A percentile compares a stretch with the other conserved stretches of the same genome.
phyloP scores from a whole-genome alignment of 2,888 invertebrate genomes.

The Mylabris sibirica region DNA sequence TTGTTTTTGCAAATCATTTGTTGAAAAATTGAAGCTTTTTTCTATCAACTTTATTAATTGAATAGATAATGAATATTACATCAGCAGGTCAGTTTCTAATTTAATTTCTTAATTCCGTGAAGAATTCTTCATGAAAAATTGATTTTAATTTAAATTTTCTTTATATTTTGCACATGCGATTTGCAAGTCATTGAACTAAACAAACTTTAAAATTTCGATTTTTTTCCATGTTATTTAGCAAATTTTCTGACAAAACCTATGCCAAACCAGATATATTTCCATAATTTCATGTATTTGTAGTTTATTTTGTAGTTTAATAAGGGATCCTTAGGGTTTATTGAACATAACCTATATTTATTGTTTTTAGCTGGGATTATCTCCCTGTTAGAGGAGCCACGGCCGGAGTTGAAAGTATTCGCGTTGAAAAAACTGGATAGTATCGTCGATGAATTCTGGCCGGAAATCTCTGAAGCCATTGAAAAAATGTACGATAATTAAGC shows the following conservation, averaged over 20 bases:
- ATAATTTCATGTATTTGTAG: not conserved
- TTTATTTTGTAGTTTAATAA: not conserved
- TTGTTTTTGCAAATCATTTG: slow-evolving; percentile 4
- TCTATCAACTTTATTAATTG: slow-evolving; percentile 32
- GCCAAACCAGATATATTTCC: not conserved
- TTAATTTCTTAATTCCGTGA: slow-evolving; percentile 17
- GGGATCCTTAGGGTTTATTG: not conserved
- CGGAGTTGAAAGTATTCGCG: slow-evolving; percentile 93
- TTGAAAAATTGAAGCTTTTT: not conserved
- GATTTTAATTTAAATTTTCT: slow-evolving; percentile 35
- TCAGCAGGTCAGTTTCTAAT: slow-evolving; percentile 60
- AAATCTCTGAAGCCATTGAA: slow-evolving; percentile 96
- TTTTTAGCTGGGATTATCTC: slow-evolving; percentile 89
- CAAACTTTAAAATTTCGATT: slow-evolving; percentile 27
- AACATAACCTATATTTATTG: not conserved
- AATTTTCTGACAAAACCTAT: not conserved
- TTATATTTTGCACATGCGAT: slow-evolving; percentile 44
- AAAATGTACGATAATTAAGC: slow-evolving; percentile 77
- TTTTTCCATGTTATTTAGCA: not conserved
- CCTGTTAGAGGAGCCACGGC: slow-evolving; percentile 92
- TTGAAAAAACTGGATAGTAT: slow-evolving; percentile 90
- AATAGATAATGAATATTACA: slow-evolving; percentile 64
- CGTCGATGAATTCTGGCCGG: slow-evolving; percentile 98
- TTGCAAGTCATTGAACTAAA: slow-evolving; percentile 51
- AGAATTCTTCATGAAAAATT: slow-evolving; percentile 16